Base-by-base conservation (phyloP, 1,140 invertebrate genomes). In the Delia radicum region DNA sequence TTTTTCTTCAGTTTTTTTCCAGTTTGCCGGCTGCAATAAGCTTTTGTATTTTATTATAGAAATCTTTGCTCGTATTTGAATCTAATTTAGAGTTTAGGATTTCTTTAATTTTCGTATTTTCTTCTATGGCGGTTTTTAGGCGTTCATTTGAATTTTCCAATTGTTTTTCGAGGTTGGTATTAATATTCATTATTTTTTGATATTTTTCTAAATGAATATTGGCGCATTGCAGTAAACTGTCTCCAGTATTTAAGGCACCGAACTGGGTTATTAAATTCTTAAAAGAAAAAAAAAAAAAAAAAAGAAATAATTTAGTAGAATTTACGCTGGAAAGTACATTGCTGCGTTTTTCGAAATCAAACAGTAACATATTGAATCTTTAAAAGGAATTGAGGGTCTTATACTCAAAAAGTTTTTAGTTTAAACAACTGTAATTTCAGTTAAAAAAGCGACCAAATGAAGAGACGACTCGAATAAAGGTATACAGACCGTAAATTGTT, bases 61-160 rank as follows among this genome's bases (percentile, higher is more conserved):
- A 76, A 0, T 48, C 77, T 65, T 77, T 78, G 24, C 75, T 76
- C 24, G 78, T 79, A 24, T 77, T 62, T 1, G 81, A 80, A 67
- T 83, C 78, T 15, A 82, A 82, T 13, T 80, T 80, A n/a, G 80
- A 72, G 13, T 27, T 77, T 78, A 85, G 79, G n/a, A 85, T 82
- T 2, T 79, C 82, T 72, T 79, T 78, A 13, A 85, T 81, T 2
- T 81, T 82, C 0, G 75, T 69, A 26, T 79, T 80, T 67, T 81
- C 79, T 7, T 78, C 46, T 3, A 65, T 75, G 6, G 77, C 76
- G 2, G 77, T 79, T 10, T 65, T 46, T 0, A 79, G 74, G 6
- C 77, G 74, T 27, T 81, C 83, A 21, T 79, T 31, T 2, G 79
- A 78, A 0, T 77, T 75, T 4, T 55, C 73, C 5, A 79, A 72